Percentiles rank a stretch among this genome's conserved stretches.
phyloP scores from a whole-genome alignment of 2,888 invertebrate genomes.

The Lypha dubia region DNA sequence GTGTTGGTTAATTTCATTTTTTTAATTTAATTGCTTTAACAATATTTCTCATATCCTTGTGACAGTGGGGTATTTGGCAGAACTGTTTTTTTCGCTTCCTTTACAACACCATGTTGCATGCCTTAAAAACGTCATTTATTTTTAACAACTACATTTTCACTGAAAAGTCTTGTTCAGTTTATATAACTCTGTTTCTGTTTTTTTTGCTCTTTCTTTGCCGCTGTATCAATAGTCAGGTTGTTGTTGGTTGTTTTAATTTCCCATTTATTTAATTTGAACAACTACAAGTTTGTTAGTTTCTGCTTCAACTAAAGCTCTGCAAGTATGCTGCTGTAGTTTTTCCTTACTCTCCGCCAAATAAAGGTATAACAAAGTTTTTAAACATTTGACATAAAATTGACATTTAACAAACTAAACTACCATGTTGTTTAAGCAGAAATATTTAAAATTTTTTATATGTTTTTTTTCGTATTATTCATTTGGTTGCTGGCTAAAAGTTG shows the following conservation, averaged over 20 bases:
- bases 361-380: constrained; percentile 59
- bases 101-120: constrained; percentile 54
- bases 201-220: neutral
- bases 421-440: constrained; percentile 65
- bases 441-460: constrained; percentile 36
- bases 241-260: constrained; percentile 52
- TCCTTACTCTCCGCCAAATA: constrained; percentile 52
- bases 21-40: constrained; percentile 18
- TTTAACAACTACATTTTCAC: constrained; percentile 69
- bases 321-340: neutral
- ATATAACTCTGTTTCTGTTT: neutral
- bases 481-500: constrained; percentile 11
- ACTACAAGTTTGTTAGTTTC: constrained; percentile 51
- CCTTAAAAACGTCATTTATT: constrained; percentile 65
- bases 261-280: constrained; percentile 68
- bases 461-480: neutral
- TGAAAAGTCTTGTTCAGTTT: constrained; percentile 55
- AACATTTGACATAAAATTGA: constrained; percentile 79
- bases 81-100: neutral
- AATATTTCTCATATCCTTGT: constrained; percentile 29
- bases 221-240: constrained; percentile 22
- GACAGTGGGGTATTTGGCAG: neutral
- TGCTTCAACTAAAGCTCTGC: neutral
- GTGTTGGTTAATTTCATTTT: neutral
- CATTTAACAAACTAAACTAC: constrained; percentile 79